Evolutionary conservation across 1,140 invertebrate species (phyloP), one percentile per base, ranked within the genome.

Genomic region (Aethina tumida): DNA sequence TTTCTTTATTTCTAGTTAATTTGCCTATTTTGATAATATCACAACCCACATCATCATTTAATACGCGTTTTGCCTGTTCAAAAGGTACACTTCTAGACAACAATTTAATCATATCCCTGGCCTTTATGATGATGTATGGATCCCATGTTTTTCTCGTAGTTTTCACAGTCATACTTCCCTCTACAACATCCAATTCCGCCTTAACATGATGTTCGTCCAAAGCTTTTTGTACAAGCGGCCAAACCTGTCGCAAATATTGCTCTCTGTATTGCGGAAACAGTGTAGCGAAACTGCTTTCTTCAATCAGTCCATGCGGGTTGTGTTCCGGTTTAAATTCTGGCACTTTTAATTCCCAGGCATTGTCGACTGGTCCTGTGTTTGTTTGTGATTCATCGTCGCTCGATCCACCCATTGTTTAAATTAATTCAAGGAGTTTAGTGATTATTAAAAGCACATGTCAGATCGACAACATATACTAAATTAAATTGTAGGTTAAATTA

Each of bases 81-180:
- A 85, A 93, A 0, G 96, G 94, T 9, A 99, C 95, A 63, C 92
- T 96, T 51, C 97, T 68, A 2, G 95, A 89, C 39, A 99, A 60
- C 2, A 99, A 65, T 61, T 96, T 97, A 39, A 99, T 89, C 64
- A 98, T 75, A 62, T 99, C 97, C 45, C 95, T 73, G 5, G 93
- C 90, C 68, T 99, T 99, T 5, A 99, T 74, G 27, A 99, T 91
- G 26, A 97, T 88, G 48, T 89, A 98, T 0, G 97, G 97, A 72
- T 99, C 97, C 90, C 90, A 99, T 2, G 95, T 98, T 69, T 97
- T 96, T 32, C 91, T 72, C 0, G 94, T 98, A 0, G 97, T 99
- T 59, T 72, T 75, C 0, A 99, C 96, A 5, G 79, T 81, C 85
- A 99, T 93, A 27, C 53, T 78, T 31, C 97, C 96, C 74, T 97